Percentiles rank a stretch among this genome's conserved stretches.
phyloP scores from a whole-genome alignment of 1,140 invertebrate species.

The Drosophila lacteicornis region DNA sequence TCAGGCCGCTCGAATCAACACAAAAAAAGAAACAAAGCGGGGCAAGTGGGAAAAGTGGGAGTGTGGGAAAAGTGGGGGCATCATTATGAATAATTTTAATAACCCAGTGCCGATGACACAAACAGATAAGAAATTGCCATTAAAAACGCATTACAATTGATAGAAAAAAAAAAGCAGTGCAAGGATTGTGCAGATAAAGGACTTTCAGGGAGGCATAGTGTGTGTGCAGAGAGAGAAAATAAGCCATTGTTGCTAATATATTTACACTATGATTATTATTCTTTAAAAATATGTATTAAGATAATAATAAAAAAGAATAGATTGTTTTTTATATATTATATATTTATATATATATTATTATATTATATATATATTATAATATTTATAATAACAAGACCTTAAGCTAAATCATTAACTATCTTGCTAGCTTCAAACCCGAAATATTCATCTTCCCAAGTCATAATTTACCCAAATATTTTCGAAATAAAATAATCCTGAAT shows the following conservation, averaged over 20 bases:
- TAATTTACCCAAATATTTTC: not conserved
- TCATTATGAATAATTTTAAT: constrained; percentile 77
- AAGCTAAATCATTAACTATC: not conserved
- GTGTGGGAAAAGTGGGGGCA: constrained; percentile 2
- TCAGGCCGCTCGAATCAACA: constrained; percentile 57
- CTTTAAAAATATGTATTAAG: not conserved
- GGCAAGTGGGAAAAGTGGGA: not conserved
- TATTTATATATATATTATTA: too few species aligned
- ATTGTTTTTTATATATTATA: too few species aligned
- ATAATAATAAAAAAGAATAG: too few species aligned
- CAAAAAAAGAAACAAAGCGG: constrained; percentile 30
- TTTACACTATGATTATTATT: not conserved
- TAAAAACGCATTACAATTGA: constrained; percentile 83
- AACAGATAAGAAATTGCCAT: constrained; percentile 75
- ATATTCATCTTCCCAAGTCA: too few species aligned
- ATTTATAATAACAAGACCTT: not conserved
- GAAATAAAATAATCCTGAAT: not conserved
- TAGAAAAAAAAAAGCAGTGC: constrained; percentile 37
- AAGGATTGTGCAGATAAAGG: constrained; percentile 25
- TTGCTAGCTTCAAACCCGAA: not conserved
- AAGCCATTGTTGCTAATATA: not conserved
- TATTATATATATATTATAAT: too few species aligned
- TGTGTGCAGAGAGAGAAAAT: constrained; percentile 7
- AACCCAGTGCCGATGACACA: constrained; percentile 70
- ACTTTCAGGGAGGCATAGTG: not conserved